phyloP scores from a whole-genome alignment of 2,888 invertebrate genomes.

The Spilarctia lutea region DNA sequence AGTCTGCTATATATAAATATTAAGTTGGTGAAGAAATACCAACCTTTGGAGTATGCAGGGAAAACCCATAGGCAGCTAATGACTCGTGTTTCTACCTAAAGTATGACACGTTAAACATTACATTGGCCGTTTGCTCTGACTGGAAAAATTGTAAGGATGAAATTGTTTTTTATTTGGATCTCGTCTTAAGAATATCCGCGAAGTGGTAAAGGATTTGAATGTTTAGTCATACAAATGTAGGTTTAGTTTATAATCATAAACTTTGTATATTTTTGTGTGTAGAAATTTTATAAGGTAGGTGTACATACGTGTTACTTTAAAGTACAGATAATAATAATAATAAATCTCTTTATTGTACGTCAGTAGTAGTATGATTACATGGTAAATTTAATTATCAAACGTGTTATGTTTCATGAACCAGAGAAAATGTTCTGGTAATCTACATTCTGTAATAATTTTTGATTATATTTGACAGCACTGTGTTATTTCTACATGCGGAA shows the following conservation, averaged over 20 bases:
- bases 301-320: not conserved
- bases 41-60: not conserved
- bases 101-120: not conserved
- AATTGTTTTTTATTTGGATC: not conserved
- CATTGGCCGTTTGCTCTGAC: not conserved
- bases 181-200: not conserved
- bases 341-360: too few relatives aligned
- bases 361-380: too few relatives aligned
- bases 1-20: not conserved
- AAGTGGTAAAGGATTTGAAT: not conserved
- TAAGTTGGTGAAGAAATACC: not conserved
- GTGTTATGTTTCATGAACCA: too few relatives aligned
- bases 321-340: too few relatives aligned
- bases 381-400: too few relatives aligned
- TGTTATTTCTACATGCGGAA: too few relatives aligned
- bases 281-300: too few relatives aligned
- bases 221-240: not conserved
- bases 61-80: constrained; percentile 1
- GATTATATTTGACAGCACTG: too few relatives aligned
- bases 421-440: too few relatives aligned
- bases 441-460: too few relatives aligned
- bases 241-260: not conserved
- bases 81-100: not conserved
- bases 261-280: too few relatives aligned
- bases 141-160: not conserved